Percentiles rank a stretch among this genome's conserved stretches.
phyloP scores from a whole-genome alignment of 2,888 invertebrate species.

The Ashinkailepas kermadecensis region DNA sequence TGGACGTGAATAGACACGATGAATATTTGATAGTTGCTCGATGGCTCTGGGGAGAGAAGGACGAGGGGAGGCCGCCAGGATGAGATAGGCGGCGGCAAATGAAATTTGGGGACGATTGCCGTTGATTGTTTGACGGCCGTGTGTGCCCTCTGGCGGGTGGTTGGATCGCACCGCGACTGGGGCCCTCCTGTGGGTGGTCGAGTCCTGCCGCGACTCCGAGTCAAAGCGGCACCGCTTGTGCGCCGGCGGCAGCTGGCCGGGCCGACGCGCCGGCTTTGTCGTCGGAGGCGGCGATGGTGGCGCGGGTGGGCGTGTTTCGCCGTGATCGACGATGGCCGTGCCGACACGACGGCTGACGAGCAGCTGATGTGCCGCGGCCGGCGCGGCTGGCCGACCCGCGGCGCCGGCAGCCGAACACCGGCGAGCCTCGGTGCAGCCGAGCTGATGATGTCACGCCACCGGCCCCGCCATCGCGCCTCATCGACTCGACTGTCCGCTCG shows the following conservation, averaged over 20 bases:
- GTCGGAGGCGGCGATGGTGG: background rate
- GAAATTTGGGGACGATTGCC: constrained; percentile 16
- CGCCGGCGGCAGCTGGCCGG: background rate
- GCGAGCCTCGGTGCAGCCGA: too few relatives aligned
- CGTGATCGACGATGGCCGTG: too few relatives aligned
- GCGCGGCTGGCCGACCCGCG: too few relatives aligned
- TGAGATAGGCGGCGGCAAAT: constrained; percentile 20
- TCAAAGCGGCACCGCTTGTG: background rate
- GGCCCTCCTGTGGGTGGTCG: background rate
- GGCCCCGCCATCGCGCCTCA: too few relatives aligned
- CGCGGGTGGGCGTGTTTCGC: too few relatives aligned
- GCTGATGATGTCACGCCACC: too few relatives aligned
- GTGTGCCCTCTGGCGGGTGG: too few relatives aligned
- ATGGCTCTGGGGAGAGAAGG: background rate
- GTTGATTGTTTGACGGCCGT: constrained; percentile 13
- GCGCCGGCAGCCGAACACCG: too few relatives aligned
- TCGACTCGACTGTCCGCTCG: too few relatives aligned
- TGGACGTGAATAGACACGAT: constrained; percentile 21
- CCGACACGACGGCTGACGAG: too few relatives aligned
- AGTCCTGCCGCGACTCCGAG: background rate
- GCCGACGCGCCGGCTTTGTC: background rate
- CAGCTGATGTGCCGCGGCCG: too few relatives aligned
- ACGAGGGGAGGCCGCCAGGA: constrained; percentile 28
- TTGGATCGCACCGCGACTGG: background rate
- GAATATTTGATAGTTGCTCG: constrained; percentile 14